These are phyloP conservation scores for Holotrichia oblita DNA, from an alignment of 1,140 invertebrate genomes.

Conservation along the genomic window DNA sequence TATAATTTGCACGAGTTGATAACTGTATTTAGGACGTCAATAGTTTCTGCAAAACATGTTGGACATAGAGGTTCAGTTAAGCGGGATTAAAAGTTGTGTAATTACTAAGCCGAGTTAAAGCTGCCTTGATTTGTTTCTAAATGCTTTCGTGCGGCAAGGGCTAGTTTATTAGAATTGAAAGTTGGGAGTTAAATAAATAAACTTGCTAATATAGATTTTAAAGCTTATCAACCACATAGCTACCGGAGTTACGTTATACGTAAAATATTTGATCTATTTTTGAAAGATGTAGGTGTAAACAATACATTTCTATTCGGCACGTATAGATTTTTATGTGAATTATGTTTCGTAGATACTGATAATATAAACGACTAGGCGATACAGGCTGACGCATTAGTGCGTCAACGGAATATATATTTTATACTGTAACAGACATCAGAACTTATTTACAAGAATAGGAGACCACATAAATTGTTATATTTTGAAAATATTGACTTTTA, in stretches of 20 bases:
- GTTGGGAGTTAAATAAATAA: conserved; percentile 29
- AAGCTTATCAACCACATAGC: background rate
- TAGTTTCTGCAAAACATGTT: conserved; percentile 26
- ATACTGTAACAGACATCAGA: too few species aligned
- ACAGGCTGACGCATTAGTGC: too few species aligned
- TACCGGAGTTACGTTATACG: background rate
- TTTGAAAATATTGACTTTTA: too few species aligned
- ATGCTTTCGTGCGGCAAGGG: conserved; percentile 2
- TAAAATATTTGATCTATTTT: too few species aligned
- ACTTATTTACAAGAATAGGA: too few species aligned
- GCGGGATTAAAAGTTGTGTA: conserved; percentile 31
- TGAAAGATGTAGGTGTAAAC: background rate
- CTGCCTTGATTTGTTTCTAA: conserved; percentile 33
- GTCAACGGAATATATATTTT: too few species aligned
- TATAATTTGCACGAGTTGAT: conserved; percentile 29
- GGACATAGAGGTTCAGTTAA: conserved; percentile 31
- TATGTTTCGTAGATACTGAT: too few species aligned
- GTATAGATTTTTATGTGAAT: too few species aligned
- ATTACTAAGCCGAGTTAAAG: conserved; percentile 33
- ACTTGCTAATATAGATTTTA: conserved; percentile 27
- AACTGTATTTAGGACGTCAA: conserved; percentile 24
- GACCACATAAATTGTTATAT: too few species aligned
- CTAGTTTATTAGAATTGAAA: conserved; percentile 36
- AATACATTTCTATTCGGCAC: too few species aligned
- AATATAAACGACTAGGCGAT: too few species aligned